Evolutionary conservation across 1,140 invertebrate genomes (phyloP).

Genomic region (Habropoda laboriosa): DNA sequence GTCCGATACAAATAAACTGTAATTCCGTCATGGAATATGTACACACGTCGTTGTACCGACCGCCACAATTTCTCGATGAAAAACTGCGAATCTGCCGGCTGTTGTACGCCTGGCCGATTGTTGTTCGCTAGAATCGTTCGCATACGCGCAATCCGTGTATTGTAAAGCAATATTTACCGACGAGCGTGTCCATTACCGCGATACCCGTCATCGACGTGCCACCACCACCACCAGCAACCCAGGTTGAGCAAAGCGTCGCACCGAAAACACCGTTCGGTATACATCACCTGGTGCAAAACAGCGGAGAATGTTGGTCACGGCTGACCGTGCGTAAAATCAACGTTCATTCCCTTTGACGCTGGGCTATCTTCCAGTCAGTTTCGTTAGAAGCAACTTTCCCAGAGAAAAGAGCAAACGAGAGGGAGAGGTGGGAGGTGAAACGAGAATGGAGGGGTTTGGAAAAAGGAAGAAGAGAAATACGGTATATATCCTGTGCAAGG

Average conservation of each 20-base stretch:
- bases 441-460: background rate
- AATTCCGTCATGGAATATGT: conserved; percentile 3
- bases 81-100: background rate
- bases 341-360: conserved; percentile 56
- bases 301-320: too few species aligned
- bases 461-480: background rate
- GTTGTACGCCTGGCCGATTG: background rate
- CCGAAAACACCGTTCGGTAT: background rate
- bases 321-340: conserved; percentile 57
- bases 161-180: conserved; percentile 14
- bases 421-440: background rate
- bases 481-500: conserved; percentile 6
- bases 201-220: conserved; percentile 17
- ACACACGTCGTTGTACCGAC: background rate
- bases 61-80: background rate
- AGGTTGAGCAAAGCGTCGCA: background rate
- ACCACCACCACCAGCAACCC: too few species aligned
- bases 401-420: background rate
- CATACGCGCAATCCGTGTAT: background rate
- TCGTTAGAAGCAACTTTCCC: background rate
- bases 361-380: conserved; percentile 18
- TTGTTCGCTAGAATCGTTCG: background rate
- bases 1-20: background rate
- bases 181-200: background rate
- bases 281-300: too few species aligned